These are phyloP conservation scores for Poecilus cupreus DNA, from an alignment of 2,888 invertebrate genomes.

Conservation along the genomic window DNA sequence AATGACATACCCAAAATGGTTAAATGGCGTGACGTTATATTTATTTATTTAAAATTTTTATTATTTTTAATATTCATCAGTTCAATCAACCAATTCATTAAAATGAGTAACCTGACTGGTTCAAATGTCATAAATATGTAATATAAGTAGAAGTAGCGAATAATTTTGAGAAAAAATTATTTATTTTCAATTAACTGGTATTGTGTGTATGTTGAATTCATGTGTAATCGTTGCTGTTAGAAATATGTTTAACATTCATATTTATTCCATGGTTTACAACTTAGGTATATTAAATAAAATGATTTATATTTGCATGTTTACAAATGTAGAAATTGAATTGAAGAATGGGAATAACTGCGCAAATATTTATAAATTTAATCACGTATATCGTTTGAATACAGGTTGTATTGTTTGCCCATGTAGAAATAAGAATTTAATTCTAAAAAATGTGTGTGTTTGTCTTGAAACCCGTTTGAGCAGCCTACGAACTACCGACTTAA, in stretches of 20 bases:
- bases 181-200: no score
- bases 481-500: background rate
- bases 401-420: background rate
- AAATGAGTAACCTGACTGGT: no score
- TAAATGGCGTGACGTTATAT: no score
- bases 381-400: background rate
- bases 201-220: no score
- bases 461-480: constrained; percentile 3
- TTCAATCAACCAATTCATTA: no score
- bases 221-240: no score
- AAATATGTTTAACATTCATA: background rate
- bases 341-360: background rate
- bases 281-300: background rate
- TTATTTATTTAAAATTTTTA: no score
- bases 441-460: constrained; percentile 10
- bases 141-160: no score
- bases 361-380: background rate
- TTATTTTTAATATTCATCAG: no score
- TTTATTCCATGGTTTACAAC: background rate
- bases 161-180: no score
- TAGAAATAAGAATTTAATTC: background rate
- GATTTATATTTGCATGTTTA: background rate
- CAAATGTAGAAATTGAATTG: background rate
- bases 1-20: no score
- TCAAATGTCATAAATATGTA: no score